Conservation (phyloP, 2,888 invertebrate genomes). For the Meloe dianella region DNA sequence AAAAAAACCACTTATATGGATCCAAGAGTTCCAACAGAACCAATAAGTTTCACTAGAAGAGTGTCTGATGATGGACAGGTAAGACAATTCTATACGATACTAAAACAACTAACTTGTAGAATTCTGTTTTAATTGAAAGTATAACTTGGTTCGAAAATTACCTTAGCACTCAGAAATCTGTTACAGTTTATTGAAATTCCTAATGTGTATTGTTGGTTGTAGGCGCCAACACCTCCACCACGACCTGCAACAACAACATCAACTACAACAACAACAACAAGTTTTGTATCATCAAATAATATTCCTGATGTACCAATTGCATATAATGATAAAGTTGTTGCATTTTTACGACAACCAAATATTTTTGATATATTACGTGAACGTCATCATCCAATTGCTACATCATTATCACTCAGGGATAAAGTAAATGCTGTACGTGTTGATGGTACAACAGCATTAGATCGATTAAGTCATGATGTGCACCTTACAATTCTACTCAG, state of each 20-base stretch:
- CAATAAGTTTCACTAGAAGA: slow-evolving; percentile 61
- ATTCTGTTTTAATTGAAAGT: no score
- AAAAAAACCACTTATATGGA: slow-evolving; percentile 96
- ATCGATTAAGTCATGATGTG: slow-evolving; percentile 87
- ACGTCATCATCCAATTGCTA: slow-evolving; percentile 75
- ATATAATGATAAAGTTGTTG: slow-evolving; percentile 95
- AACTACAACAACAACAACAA: slow-evolving; percentile 56
- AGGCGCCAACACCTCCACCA: slow-evolving; percentile 80
- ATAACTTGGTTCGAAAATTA: no score
- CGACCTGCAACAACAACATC: slow-evolving; percentile 65
- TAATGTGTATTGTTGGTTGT: slow-evolving; percentile 38
- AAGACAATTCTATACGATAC: slow-evolving; percentile 28
- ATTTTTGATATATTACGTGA: slow-evolving; percentile 90
- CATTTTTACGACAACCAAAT: slow-evolving; percentile 93
- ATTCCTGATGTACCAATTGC: slow-evolving; percentile 80
- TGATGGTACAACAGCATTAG: slow-evolving; percentile 87
- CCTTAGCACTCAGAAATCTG: no score
- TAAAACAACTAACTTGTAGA: background rate
- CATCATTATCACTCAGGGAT: slow-evolving; percentile 77
- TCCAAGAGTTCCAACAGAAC: slow-evolving; percentile 90
- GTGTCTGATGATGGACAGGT: slow-evolving; percentile 50
- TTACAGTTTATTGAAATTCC: background rate
- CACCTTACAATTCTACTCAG: slow-evolving; percentile 92
- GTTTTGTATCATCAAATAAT: slow-evolving; percentile 57
- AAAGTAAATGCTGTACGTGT: slow-evolving; percentile 87